phyloP scores from a whole-genome alignment of 2,888 invertebrate genomes.

The Heteropelma amictum region DNA sequence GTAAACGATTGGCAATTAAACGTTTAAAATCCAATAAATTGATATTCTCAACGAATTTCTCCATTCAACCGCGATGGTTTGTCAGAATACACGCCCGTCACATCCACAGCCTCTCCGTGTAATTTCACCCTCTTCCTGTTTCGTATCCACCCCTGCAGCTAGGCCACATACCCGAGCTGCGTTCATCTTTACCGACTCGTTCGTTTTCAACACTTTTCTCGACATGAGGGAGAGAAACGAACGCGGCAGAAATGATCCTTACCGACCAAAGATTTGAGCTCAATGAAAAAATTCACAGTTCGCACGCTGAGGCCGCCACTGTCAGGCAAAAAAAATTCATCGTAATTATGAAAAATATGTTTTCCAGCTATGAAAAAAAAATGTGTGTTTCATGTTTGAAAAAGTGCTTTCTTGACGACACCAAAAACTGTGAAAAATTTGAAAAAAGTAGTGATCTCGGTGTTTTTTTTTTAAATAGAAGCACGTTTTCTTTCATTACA shows the following conservation, averaged over 20 bases:
- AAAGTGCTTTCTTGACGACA: too few relatives aligned
- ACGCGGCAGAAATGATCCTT: constrained; percentile 57
- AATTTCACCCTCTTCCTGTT: neutral
- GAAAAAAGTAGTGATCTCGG: too few relatives aligned
- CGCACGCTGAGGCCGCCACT: constrained; percentile 68
- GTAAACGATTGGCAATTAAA: constrained; percentile 67
- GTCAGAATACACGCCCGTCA: neutral
- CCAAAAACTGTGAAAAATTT: too few relatives aligned
- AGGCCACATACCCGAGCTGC: neutral
- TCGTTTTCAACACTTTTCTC: neutral
- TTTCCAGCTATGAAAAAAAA: neutral
- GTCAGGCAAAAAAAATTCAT: constrained; percentile 52
- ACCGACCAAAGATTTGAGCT: constrained; percentile 59
- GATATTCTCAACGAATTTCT: constrained; percentile 65
- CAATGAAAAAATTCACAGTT: constrained; percentile 60
- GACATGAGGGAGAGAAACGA: neutral
- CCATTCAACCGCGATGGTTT: constrained; percentile 46
- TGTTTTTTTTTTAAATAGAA: too few relatives aligned
- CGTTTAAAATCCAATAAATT: constrained; percentile 72
- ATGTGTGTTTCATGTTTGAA: neutral
- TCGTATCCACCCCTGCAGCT: neutral
- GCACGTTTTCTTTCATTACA: too few relatives aligned
- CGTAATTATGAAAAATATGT: neutral
- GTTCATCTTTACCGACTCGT: constrained; percentile 59
- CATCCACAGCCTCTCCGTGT: neutral